Evolutionary conservation across 2,113 vertebrate genomes (phyloP).

Genomic region (Hepsetus odoe): DNA sequence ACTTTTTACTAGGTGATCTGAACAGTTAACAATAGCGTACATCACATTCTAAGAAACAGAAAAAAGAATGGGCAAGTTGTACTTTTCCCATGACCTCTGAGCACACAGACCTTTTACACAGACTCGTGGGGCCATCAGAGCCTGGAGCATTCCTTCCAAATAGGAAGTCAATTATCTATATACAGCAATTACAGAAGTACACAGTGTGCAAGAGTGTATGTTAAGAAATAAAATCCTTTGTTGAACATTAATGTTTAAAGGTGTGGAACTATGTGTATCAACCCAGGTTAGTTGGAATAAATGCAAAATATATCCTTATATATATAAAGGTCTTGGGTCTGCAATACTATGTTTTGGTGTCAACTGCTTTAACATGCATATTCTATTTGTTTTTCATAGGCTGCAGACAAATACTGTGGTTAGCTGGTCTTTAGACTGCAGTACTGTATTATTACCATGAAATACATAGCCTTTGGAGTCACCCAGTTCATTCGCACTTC

Average conservation of each 20-base stretch:
- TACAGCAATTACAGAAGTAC: conserved; percentile 1
- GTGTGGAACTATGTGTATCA: not conserved
- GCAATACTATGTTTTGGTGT: not conserved
- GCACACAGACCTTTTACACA: not conserved
- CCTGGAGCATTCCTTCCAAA: conserved; percentile 13
- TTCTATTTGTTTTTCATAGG: not conserved
- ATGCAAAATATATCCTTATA: not conserved
- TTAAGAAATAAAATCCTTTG: not conserved
- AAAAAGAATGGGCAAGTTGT: conserved; percentile 10
- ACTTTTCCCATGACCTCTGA: not conserved
- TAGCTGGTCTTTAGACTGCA: not conserved
- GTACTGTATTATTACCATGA: not conserved
- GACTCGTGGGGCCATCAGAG: too few relatives aligned
- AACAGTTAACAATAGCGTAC: conserved; percentile 1
- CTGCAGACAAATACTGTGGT: not conserved
- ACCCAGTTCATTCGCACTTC: not conserved
- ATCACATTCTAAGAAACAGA: not conserved
- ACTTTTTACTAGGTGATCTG: not conserved
- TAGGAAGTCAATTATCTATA: conserved; percentile 11
- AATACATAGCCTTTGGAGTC: not conserved
- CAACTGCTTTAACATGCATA: not conserved
- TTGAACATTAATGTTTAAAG: not conserved
- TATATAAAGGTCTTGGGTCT: not conserved
- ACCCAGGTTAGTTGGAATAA: not conserved
- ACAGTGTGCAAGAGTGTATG: not conserved